Percentiles rank a stretch among this genome's conserved stretches.
These are phyloP conservation scores for Cynopterus sphinx DNA, from an alignment of 2,797 vertebrate genomes.

Conservation along the genomic window DNA sequence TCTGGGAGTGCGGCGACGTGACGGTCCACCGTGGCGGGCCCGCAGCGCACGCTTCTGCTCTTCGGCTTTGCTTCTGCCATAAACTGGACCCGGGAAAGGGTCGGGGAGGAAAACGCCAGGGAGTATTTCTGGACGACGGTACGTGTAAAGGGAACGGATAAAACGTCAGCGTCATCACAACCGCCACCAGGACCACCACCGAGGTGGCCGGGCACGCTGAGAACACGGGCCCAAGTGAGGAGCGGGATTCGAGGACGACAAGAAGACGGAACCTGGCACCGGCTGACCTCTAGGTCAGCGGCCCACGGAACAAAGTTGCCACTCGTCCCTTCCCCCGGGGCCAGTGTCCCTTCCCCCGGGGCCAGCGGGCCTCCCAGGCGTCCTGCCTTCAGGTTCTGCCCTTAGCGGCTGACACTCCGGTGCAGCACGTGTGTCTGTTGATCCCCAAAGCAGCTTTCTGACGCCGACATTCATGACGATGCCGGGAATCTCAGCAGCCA, in stretches of 20 bases:
- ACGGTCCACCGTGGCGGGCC: neutral
- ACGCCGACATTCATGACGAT: neutral
- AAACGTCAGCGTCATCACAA: neutral
- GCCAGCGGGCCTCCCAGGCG: slow-evolving; percentile 11
- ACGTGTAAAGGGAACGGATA: neutral
- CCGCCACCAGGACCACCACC: neutral
- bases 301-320: slow-evolving; percentile 9
- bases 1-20: neutral
- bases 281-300: slow-evolving; percentile 50
- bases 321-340: neutral
- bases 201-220: fast-evolving
- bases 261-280: slow-evolving; percentile 6
- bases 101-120: slow-evolving; percentile 13
- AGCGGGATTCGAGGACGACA: neutral
- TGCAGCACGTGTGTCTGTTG: slow-evolving; percentile 44
- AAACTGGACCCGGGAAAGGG: slow-evolving; percentile 37
- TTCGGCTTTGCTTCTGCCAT: slow-evolving; percentile 15
- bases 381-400: slow-evolving; percentile 50
- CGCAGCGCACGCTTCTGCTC: neutral
- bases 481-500: slow-evolving; percentile 43
- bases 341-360: neutral
- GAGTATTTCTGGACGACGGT: neutral
- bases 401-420: slow-evolving; percentile 73
- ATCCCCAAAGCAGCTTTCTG: slow-evolving; percentile 57
- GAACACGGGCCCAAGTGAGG: neutral